Evolutionary conservation across 2,113 vertebrate species (phyloP), one percentile per base, ranked within the genome.

Genomic region (Pedionomus torquatus): DNA sequence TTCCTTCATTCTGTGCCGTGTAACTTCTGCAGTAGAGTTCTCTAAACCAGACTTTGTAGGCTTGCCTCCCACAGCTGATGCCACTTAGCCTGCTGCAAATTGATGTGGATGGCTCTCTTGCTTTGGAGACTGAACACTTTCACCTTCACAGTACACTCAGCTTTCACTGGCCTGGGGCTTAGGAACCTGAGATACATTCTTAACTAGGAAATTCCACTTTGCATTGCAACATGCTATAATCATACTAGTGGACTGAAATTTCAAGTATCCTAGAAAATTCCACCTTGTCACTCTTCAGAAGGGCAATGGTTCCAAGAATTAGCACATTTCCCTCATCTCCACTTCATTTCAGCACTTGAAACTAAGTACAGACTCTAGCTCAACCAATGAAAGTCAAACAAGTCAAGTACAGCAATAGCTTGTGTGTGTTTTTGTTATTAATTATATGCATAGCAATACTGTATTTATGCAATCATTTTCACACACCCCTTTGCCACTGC

Each of bases 11-110:
- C 90, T 52, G 48, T 58, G 85, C 64, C 4, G 21, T 72, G 60
- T 17, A 68, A 91, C 87, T 97, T 90, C 88, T 77, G 77, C 90
- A 78, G 69, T 83, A 91, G 84, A 81, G 80, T 83, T 96, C 92
- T 95, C 64, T 13, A 17, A 68, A 82, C 70, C 83, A 82, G 79
- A 82, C 51, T 92, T 83, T 39, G 52, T 78, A 81, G 96, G 80
- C 88, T 95, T 95, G 68, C 89, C 95, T 98, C 97, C 98, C 96
- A 64, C 16, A 3, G 97, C 96, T 97, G 97, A 96, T 97, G 97
- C 97, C 97, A 97, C 96, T 98, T 98, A 97, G 97, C 82, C 35
- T 79, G 91, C 96, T 95, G 95, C 96, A 98, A 97, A 98, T 98
- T 98, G 98, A 97, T 97, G 97, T 95, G 93, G 96, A 98, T 97